Conservation (phyloP, 2,888 invertebrate genomes). For the Aleiodes leptofemur region DNA sequence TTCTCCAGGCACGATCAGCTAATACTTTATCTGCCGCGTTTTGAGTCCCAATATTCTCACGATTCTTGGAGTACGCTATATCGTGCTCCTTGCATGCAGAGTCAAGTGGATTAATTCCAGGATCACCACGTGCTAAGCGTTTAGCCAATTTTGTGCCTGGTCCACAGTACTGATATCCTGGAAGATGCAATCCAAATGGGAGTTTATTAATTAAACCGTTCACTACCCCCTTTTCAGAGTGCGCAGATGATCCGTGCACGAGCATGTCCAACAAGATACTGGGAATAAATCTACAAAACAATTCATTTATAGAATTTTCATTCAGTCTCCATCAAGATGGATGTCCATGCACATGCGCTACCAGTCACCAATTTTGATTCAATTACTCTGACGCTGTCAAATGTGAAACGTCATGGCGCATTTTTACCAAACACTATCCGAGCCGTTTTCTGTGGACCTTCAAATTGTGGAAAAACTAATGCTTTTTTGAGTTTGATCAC, state of each 20-base stretch:
- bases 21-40: slow-evolving; percentile 40
- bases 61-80: slow-evolving; percentile 61
- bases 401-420: too few species aligned
- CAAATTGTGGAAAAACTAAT: too few species aligned
- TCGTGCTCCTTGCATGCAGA: slow-evolving; percentile 67
- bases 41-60: slow-evolving; percentile 45
- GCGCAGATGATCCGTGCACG: slow-evolving; percentile 20
- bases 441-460: too few species aligned
- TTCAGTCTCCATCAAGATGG: neutral
- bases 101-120: slow-evolving; percentile 60
- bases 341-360: neutral
- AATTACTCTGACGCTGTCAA: neutral
- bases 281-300: neutral
- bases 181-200: neutral
- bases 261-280: neutral
- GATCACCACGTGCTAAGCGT: slow-evolving; percentile 49
- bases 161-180: too few species aligned
- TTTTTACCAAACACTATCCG: too few species aligned
- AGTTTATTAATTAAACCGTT: slow-evolving; percentile 45
- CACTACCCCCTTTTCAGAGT: slow-evolving; percentile 18
- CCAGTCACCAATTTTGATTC: neutral
- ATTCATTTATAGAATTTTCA: neutral
- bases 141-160: slow-evolving; percentile 57
- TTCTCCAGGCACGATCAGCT: slow-evolving; percentile 51
- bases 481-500: too few species aligned